Conservation (phyloP, 2,797 vertebrate species). For the Muscicapa striata region DNA sequence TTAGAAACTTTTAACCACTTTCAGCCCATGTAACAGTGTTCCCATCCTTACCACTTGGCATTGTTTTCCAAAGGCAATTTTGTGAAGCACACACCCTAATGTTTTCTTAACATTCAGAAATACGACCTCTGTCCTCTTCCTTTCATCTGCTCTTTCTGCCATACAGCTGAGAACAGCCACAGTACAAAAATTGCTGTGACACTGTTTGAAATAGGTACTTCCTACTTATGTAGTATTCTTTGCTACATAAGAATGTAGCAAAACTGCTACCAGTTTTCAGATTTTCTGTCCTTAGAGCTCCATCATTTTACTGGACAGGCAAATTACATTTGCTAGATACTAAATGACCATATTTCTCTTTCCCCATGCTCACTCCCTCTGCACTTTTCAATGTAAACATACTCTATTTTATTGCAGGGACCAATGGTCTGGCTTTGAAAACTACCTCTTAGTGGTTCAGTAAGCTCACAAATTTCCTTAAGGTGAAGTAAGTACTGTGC, state of each 20-base stretch:
- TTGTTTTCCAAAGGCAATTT: neutral
- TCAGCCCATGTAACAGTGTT: neutral
- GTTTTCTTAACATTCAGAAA: neutral
- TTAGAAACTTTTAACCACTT: neutral
- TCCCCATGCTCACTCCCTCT: neutral
- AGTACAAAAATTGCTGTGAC: neutral
- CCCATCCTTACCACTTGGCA: neutral
- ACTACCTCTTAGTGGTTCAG: neutral
- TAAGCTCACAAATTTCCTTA: neutral
- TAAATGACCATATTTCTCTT: neutral
- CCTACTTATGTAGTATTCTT: neutral
- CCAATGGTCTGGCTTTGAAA: neutral
- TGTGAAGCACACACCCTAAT: neutral
- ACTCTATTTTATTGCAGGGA: neutral
- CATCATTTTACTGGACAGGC: neutral
- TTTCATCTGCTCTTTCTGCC: neutral
- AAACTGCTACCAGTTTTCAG: neutral
- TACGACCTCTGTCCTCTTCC: neutral
- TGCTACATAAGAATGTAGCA: neutral
- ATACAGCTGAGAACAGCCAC: neutral
- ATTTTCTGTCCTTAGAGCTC: neutral
- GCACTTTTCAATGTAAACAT: neutral
- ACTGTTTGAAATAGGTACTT: neutral
- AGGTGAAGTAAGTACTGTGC: neutral
- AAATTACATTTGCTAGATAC: neutral